phyloP scores from a whole-genome alignment of 2,113 vertebrate species.

The Orthonyx spaldingii region DNA sequence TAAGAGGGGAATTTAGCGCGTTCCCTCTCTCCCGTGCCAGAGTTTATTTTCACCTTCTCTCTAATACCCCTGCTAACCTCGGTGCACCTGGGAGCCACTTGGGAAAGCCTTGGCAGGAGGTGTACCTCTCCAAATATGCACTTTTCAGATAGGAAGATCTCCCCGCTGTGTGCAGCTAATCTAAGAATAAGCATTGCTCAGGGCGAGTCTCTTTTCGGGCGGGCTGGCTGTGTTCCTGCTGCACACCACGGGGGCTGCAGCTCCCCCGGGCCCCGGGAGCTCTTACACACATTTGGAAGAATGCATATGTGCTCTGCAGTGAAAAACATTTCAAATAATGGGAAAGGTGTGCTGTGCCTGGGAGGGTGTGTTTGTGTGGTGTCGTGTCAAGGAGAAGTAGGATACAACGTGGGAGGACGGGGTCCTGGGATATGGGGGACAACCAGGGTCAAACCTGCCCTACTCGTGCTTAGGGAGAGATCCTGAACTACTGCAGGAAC shows the following conservation, averaged over 20 bases:
- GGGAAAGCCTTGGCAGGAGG: background rate
- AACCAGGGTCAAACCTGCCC: background rate
- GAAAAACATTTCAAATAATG: background rate
- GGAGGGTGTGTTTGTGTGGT: background rate
- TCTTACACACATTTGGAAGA: background rate
- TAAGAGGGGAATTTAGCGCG: background rate
- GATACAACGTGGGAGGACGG: background rate
- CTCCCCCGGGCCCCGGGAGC: background rate
- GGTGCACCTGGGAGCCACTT: background rate
- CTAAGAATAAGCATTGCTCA: background rate
- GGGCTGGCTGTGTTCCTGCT: background rate
- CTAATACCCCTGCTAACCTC: background rate
- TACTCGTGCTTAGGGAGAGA: background rate
- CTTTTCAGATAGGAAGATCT: background rate
- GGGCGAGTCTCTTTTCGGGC: background rate
- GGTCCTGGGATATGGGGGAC: background rate
- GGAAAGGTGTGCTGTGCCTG: background rate
- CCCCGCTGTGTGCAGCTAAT: background rate
- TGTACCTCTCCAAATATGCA: background rate
- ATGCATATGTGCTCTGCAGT: background rate
- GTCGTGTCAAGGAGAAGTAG: background rate
- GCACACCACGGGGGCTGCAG: background rate
- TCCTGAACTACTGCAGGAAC: background rate
- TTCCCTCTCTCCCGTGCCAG: background rate
- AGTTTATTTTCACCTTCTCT: background rate